phyloP scores from a whole-genome alignment of 1,140 invertebrate species.

The Harpegnathos saltator region DNA sequence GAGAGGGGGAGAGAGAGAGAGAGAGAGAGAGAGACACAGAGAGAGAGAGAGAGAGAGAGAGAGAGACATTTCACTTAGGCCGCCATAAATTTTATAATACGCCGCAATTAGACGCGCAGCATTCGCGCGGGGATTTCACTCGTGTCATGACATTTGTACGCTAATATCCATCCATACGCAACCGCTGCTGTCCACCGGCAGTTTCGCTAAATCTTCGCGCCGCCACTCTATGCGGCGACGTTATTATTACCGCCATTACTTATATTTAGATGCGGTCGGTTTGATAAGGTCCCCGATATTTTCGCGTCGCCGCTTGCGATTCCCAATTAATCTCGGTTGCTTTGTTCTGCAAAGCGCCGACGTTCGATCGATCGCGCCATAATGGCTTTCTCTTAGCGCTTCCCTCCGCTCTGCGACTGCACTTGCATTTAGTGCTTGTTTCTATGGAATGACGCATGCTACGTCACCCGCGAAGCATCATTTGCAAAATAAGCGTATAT shows the following conservation, averaged over 20 bases:
- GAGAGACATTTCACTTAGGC: conserved; percentile 44
- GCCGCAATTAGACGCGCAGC: conserved; percentile 25
- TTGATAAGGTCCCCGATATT: conserved; percentile 36
- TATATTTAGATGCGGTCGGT: conserved; percentile 28
- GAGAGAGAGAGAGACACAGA: no score
- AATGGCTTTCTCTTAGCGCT: conserved; percentile 42
- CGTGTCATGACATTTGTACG: conserved; percentile 3
- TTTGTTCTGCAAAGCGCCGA: conserved; percentile 31
- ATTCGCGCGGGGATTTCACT: conserved; percentile 19
- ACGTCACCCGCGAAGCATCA: background rate
- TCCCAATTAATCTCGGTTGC: conserved; percentile 52
- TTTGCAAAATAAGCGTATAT: background rate
- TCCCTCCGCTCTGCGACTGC: conserved; percentile 30
- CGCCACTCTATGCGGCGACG: background rate
- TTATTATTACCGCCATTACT: conserved; percentile 29
- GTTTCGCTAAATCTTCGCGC: background rate
- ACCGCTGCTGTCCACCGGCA: background rate
- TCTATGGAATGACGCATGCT: background rate
- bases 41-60: no score
- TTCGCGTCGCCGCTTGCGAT: conserved; percentile 29
- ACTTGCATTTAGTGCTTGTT: conserved; percentile 32
- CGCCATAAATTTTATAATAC: conserved; percentile 46
- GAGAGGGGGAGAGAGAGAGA: no score
- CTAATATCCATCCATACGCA: background rate
- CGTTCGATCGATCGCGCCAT: conserved; percentile 26